phyloP scores from a whole-genome alignment of 2,113 vertebrate genomes.

The Ornithorhynchus anatinus region DNA sequence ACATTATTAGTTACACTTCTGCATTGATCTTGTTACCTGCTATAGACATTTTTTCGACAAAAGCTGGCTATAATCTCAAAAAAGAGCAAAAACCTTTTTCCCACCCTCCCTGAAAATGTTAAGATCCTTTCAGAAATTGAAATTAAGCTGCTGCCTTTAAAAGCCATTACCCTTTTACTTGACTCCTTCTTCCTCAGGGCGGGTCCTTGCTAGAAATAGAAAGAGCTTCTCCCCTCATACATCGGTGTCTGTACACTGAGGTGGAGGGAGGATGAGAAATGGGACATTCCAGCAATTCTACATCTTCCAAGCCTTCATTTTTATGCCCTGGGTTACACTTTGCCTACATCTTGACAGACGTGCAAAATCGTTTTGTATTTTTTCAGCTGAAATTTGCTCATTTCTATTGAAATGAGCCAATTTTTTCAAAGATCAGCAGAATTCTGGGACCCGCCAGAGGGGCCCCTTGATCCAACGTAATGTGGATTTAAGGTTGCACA shows the following conservation, averaged over 20 bases:
- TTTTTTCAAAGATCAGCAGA: slow-evolving; percentile 1
- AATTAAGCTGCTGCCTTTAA: background rate
- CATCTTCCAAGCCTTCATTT: background rate
- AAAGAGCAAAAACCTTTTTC: background rate
- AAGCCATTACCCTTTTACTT: background rate
- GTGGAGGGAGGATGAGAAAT: background rate
- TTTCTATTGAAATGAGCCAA: background rate
- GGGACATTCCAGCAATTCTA: slow-evolving; percentile 2
- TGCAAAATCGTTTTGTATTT: background rate
- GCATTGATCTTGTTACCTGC: too few species aligned
- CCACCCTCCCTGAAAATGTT: background rate
- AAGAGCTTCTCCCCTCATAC: slow-evolving; percentile 26
- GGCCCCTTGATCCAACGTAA: slow-evolving; percentile 24
- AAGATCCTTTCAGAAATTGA: background rate
- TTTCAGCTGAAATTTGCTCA: background rate
- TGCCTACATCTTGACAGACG: background rate
- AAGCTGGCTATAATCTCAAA: background rate
- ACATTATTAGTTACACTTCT: background rate
- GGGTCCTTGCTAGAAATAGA: background rate
- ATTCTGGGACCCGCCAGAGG: slow-evolving; percentile 1
- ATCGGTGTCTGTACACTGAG: background rate
- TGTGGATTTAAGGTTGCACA: slow-evolving; percentile 21
- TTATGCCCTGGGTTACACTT: background rate
- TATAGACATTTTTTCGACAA: background rate
- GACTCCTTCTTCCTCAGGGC: slow-evolving; percentile 16